Conservation (phyloP, 2,888 invertebrate species). For the Liposcelis brunnea region DNA sequence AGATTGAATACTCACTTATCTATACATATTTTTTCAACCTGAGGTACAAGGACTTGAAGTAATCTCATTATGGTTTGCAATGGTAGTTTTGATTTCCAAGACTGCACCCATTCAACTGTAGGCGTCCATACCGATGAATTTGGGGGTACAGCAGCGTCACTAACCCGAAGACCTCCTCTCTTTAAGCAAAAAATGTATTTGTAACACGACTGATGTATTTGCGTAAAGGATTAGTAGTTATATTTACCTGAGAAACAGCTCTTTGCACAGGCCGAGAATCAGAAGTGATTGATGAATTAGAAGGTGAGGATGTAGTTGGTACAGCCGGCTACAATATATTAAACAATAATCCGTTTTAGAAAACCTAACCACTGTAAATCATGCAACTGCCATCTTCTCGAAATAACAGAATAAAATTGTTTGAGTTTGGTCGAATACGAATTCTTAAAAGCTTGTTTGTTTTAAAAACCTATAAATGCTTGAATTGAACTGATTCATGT, state of each 20-base stretch:
- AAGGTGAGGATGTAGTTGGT: constrained; percentile 14
- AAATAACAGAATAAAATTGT: no score
- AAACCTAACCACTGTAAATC: neutral
- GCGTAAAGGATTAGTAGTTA: neutral
- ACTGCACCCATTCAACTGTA: constrained; percentile 87
- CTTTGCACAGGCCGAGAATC: constrained; percentile 16
- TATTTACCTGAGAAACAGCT: constrained; percentile 25
- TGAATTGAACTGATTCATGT: no score
- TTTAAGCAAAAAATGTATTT: constrained; percentile 21
- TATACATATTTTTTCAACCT: constrained; percentile 99
- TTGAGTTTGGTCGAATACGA: no score
- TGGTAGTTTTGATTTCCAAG: constrained; percentile 94
- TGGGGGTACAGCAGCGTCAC: constrained; percentile 24
- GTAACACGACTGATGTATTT: no score
- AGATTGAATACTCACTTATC: constrained; percentile 57
- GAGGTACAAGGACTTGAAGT: constrained; percentile 94
- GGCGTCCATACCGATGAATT: constrained; percentile 57
- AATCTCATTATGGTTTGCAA: constrained; percentile 98
- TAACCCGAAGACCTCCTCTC: constrained; percentile 45
- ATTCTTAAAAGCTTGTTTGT: no score
- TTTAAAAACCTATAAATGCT: no score
- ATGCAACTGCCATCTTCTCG: no score
- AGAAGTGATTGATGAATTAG: constrained; percentile 11
- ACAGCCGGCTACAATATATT: constrained; percentile 13
- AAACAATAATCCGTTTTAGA: neutral